phyloP scores from a whole-genome alignment of 2,888 invertebrate genomes.

The Dynastes maya region DNA sequence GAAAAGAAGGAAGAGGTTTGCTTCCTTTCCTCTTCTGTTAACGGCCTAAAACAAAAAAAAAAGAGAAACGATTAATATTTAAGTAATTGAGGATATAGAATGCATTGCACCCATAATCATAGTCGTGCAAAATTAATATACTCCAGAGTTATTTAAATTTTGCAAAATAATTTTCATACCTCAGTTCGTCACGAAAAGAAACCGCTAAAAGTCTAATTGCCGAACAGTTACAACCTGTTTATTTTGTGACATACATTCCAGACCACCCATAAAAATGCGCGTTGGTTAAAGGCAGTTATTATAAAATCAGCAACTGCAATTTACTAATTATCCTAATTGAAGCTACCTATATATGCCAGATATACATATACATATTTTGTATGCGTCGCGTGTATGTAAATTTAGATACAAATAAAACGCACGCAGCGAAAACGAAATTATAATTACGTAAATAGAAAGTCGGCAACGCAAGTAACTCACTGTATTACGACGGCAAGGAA shows the following conservation, averaged over 20 bases:
- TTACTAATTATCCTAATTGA: constrained; percentile 21
- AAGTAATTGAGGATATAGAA: too few relatives aligned
- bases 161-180: background rate
- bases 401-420: constrained; percentile 17
- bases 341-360: background rate
- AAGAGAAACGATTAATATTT: too few relatives aligned
- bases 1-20: too few relatives aligned
- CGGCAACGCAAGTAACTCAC: background rate
- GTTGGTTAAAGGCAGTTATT: background rate
- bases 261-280: background rate
- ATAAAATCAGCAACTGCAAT: constrained; percentile 4
- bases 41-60: too few relatives aligned
- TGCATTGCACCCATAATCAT: too few relatives aligned
- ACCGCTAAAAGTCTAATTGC: background rate
- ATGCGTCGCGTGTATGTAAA: background rate
- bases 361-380: background rate
- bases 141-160: background rate
- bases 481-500: constrained; percentile 3
- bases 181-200: background rate
- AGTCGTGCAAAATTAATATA: too few relatives aligned
- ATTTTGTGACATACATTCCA: constrained; percentile 2
- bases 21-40: too few relatives aligned
- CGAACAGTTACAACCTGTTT: background rate
- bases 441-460: constrained; percentile 39
- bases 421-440: constrained; percentile 28